Conservation (phyloP, 2,888 invertebrate genomes). For the Netelia inedita region DNA sequence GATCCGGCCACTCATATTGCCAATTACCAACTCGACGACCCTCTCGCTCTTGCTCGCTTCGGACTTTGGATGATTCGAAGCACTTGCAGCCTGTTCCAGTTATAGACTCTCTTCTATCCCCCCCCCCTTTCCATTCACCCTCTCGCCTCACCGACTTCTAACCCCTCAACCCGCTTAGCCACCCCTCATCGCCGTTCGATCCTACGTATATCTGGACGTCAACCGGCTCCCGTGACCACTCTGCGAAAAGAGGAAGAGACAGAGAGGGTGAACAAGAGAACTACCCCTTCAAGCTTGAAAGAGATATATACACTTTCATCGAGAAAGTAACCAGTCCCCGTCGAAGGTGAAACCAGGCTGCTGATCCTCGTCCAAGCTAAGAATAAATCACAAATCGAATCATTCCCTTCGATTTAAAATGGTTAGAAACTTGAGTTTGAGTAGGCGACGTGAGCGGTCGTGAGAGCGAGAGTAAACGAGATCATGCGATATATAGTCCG, state of each 20-base stretch:
- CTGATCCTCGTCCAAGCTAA: constrained; percentile 11
- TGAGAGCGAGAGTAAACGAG: constrained; percentile 2
- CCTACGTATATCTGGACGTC: constrained; percentile 63
- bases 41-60: constrained; percentile 79
- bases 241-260: constrained; percentile 18
- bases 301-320: constrained; percentile 18
- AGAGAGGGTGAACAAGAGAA: constrained; percentile 1
- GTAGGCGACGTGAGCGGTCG: not conserved
- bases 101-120: constrained; percentile 63
- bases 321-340: constrained; percentile 23
- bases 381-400: constrained; percentile 46
- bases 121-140: not conserved
- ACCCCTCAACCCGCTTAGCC: constrained; percentile 9
- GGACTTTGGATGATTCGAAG: constrained; percentile 81
- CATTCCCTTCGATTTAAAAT: constrained; percentile 1
- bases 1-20: constrained; percentile 84
- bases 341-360: constrained; percentile 21
- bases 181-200: constrained; percentile 24
- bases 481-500: constrained; percentile 31
- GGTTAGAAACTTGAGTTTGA: not conserved
- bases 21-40: constrained; percentile 84
- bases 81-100: constrained; percentile 79
- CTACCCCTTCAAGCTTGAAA: constrained; percentile 19
- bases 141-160: constrained; percentile 1
- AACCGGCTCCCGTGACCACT: constrained; percentile 59